Percentiles rank a stretch among this genome's conserved stretches.
Conservation (phyloP, 2,888 invertebrate species). For the Epinotia ramella region DNA sequence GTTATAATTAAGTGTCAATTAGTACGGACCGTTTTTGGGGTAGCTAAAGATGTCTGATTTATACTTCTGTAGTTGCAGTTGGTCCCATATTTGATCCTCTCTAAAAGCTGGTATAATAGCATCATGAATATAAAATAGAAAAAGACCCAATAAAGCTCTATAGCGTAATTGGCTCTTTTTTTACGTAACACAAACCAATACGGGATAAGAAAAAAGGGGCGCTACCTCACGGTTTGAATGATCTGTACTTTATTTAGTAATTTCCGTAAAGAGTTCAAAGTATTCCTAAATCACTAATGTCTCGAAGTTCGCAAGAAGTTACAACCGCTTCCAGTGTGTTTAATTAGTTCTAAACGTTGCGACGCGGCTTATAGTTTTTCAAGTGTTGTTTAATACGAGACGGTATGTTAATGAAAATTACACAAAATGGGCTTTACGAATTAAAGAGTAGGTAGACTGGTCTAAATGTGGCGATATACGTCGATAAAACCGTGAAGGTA, state of each 20-base stretch:
- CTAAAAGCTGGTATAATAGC: too few species aligned
- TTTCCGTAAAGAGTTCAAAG: neutral
- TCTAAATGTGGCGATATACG: neutral
- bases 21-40: too few species aligned
- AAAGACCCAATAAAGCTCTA: too few species aligned
- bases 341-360: conserved; percentile 13
- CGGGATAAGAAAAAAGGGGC: neutral
- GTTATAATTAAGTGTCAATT: too few species aligned
- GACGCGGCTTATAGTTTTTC: neutral
- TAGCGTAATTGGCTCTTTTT: too few species aligned
- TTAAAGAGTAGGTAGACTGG: neutral
- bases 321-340: neutral
- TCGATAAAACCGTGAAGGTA: too few species aligned
- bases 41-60: too few species aligned
- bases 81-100: too few species aligned
- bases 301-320: conserved; percentile 2
- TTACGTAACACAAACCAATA: too few species aligned
- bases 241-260: neutral
- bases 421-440: neutral
- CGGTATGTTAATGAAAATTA: neutral
- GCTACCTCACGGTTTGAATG: neutral
- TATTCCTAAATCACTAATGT: conserved; percentile 3
- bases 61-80: too few species aligned
- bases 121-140: too few species aligned
- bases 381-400: neutral